Evolutionary conservation across 1,140 invertebrate species (phyloP).

Genomic region (Drosophila repleta): DNA sequence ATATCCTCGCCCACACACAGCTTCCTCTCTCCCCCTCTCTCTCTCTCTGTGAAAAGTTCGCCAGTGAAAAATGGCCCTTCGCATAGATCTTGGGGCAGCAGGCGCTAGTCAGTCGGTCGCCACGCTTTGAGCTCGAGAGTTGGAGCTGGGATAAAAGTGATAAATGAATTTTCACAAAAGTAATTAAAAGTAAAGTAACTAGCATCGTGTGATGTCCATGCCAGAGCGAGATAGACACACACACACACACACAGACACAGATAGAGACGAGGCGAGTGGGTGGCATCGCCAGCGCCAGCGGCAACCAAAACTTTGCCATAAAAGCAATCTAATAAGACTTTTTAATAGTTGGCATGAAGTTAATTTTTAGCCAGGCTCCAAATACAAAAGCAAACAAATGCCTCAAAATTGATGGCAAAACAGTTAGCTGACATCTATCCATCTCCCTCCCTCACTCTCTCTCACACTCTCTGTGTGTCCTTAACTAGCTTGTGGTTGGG

Average conservation of each 20-base stretch:
- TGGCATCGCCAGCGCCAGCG: conserved; percentile 38
- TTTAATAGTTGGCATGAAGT: conserved; percentile 71
- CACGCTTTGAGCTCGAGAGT: conserved; percentile 57
- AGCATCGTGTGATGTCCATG: conserved; percentile 72
- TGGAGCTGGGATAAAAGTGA: conserved; percentile 81
- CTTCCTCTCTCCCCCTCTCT: background rate
- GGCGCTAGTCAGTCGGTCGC: conserved; percentile 34
- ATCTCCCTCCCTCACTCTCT: background rate
- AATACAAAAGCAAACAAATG: conserved; percentile 64
- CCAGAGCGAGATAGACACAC: conserved; percentile 4
- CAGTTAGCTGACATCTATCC: conserved; percentile 12
- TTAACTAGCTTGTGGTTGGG: background rate
- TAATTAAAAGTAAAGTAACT: conserved; percentile 83
- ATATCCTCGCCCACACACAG: conserved; percentile 43
- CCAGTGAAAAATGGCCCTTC: conserved; percentile 76
- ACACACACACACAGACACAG: background rate
- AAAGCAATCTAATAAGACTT: conserved; percentile 81
- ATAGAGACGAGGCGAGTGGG: background rate
- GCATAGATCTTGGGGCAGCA: conserved; percentile 63
- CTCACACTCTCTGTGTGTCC: background rate
- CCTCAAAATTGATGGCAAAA: conserved; percentile 57
- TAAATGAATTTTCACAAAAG: conserved; percentile 83
- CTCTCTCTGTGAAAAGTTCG: conserved; percentile 63
- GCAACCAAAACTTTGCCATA: conserved; percentile 66
- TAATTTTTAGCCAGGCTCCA: conserved; percentile 49